Conservation (phyloP, 2,888 invertebrate genomes). For the Xestia sexstrigata region DNA sequence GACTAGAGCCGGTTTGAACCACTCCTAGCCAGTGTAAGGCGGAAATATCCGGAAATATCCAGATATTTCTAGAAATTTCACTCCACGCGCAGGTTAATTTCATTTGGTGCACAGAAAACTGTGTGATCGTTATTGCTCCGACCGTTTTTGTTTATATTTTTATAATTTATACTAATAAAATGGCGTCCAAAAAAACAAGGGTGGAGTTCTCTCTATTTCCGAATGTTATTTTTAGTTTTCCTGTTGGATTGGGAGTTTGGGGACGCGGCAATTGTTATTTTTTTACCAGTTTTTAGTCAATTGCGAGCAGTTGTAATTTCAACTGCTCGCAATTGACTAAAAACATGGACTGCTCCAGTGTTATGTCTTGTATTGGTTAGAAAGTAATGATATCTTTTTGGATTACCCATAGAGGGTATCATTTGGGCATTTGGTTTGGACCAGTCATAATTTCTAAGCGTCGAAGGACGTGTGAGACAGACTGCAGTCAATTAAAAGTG, state of each 20-base stretch:
- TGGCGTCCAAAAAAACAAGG: slow-evolving; percentile 44
- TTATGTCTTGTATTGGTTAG: background rate
- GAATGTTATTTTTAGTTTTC: slow-evolving; percentile 33
- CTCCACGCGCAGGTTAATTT: slow-evolving; percentile 75
- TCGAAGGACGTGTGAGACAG: background rate
- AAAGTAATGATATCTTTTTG: slow-evolving; percentile 1
- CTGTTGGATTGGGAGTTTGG: slow-evolving; percentile 15
- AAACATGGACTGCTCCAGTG: background rate
- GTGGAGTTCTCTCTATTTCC: background rate
- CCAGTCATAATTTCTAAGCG: background rate
- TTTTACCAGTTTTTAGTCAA: slow-evolving; percentile 3
- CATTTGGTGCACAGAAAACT: slow-evolving; percentile 68
- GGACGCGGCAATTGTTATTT: slow-evolving; percentile 21
- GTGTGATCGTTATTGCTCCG: slow-evolving; percentile 53
- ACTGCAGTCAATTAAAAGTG: background rate
- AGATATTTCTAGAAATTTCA: slow-evolving; percentile 75
- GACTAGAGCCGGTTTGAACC: slow-evolving; percentile 61
- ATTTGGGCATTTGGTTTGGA: background rate
- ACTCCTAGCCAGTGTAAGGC: slow-evolving; percentile 52
- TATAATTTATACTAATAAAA: slow-evolving; percentile 51
- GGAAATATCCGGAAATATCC: slow-evolving; percentile 70
- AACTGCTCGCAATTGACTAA: too few relatives aligned
- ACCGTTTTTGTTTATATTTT: slow-evolving; percentile 58
- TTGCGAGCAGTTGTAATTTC: background rate
- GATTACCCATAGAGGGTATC: too few relatives aligned